Percentiles rank a stretch among this genome's conserved stretches.
These are phyloP conservation scores for Rhabdornis inornatus DNA, from an alignment of 2,113 vertebrate genomes.

Conservation along the genomic window DNA sequence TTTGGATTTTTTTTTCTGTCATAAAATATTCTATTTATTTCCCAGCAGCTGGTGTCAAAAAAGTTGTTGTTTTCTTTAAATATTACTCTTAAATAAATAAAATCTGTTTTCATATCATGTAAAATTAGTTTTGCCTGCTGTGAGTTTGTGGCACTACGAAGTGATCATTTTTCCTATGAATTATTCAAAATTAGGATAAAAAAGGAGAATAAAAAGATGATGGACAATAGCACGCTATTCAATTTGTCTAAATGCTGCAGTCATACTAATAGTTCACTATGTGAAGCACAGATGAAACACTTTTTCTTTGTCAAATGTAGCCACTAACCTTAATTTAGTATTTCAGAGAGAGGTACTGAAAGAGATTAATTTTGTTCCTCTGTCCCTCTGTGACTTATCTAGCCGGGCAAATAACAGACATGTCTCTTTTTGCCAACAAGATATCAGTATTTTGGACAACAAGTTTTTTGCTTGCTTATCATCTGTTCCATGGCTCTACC, in stretches of 20 bases:
- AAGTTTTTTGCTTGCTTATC: slow-evolving; percentile 1
- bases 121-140: slow-evolving; percentile 83
- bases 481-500: neutral
- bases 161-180: slow-evolving; percentile 80
- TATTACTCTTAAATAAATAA: slow-evolving; percentile 85
- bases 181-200: slow-evolving; percentile 79
- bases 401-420: neutral
- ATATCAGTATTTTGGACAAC: neutral
- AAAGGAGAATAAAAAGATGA: slow-evolving; percentile 54
- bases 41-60: slow-evolving; percentile 82
- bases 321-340: slow-evolving; percentile 46
- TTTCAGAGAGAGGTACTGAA: slow-evolving; percentile 16
- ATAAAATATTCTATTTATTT: slow-evolving; percentile 84
- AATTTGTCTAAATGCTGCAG: slow-evolving; percentile 64
- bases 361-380: slow-evolving; percentile 12
- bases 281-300: slow-evolving; percentile 14
- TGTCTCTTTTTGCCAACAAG: neutral
- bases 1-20: slow-evolving; percentile 75
- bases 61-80: slow-evolving; percentile 83
- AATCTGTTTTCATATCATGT: slow-evolving; percentile 80
- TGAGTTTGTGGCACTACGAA: slow-evolving; percentile 78
- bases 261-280: slow-evolving; percentile 43
- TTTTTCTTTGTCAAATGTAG: slow-evolving; percentile 43
- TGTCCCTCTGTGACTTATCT: slow-evolving; percentile 8
- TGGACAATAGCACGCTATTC: slow-evolving; percentile 67